Evolutionary conservation across 1,140 invertebrate species (phyloP).

Genomic region (Cherax destructor): DNA sequence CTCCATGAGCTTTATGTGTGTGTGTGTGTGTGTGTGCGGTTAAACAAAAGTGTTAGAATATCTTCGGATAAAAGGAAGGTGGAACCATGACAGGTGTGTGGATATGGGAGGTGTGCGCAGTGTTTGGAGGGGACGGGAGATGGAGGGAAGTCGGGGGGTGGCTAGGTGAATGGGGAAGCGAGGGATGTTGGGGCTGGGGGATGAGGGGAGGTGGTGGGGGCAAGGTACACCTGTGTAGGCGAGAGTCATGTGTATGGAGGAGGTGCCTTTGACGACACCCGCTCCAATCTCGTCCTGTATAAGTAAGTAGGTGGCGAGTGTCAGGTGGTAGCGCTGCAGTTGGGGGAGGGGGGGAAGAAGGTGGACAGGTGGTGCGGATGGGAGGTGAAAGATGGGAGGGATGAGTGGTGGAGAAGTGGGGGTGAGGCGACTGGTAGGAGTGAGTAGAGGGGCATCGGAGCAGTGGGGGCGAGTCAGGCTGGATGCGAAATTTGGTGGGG

Average conservation of each 20-base stretch:
- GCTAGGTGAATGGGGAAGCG: not conserved
- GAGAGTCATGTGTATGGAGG: not conserved
- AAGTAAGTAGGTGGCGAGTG: not conserved
- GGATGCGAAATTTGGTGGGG: too few relatives aligned
- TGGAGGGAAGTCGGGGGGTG: not conserved
- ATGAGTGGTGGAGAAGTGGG: not conserved
- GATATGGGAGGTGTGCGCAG: not conserved
- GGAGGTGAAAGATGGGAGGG: not conserved
- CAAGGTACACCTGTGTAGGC: not conserved
- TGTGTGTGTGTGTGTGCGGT: too few relatives aligned
- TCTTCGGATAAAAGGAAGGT: too few relatives aligned
- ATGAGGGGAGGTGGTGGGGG: not conserved
- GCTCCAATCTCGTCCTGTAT: too few relatives aligned
- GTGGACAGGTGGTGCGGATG: not conserved
- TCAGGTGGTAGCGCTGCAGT: not conserved
- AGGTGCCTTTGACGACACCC: not conserved
- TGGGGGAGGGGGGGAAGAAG: not conserved
- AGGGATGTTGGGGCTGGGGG: not conserved
- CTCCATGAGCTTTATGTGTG: too few relatives aligned
- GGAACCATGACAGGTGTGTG: too few relatives aligned
- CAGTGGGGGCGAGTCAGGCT: not conserved
- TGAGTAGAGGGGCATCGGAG: not conserved
- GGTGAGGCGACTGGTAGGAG: not conserved
- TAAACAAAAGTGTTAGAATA: too few relatives aligned
- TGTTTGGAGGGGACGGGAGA: not conserved